These are phyloP conservation scores for Xestia sexstrigata DNA, from an alignment of 2,888 invertebrate species.

Conservation along the genomic window DNA sequence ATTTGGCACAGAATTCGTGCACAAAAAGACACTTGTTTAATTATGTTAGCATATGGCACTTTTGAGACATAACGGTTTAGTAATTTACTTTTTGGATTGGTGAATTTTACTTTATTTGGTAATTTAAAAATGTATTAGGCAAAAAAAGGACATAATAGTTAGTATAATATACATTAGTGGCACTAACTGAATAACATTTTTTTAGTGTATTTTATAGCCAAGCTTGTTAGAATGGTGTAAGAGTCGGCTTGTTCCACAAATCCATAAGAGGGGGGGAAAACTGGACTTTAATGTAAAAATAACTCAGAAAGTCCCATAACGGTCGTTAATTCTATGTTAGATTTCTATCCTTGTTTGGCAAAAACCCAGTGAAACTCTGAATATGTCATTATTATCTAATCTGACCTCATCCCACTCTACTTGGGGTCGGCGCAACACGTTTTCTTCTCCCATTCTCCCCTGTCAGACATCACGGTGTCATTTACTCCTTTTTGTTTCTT, in stretches of 20 bases:
- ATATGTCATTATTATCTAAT: not conserved
- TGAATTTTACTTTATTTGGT: slow-evolving; percentile 16
- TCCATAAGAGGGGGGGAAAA: too few relatives aligned
- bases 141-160: too few relatives aligned
- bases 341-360: not conserved
- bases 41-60: slow-evolving; percentile 13
- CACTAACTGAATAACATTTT: not conserved
- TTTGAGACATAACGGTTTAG: not conserved
- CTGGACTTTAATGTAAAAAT: too few relatives aligned
- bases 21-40: slow-evolving; percentile 23
- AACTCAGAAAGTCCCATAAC: too few relatives aligned
- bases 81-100: not conserved
- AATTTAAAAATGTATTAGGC: not conserved
- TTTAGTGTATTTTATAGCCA: not conserved
- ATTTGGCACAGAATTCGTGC: slow-evolving; percentile 60
- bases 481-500: too few relatives aligned
- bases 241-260: too few relatives aligned
- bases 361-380: not conserved
- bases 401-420: too few relatives aligned
- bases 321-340: not conserved
- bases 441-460: too few relatives aligned
- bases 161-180: not conserved
- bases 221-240: not conserved
- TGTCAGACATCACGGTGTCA: too few relatives aligned
- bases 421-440: too few relatives aligned